Evolutionary conservation across 2,797 vertebrate species (phyloP), one percentile per base, ranked within the genome.

Genomic region (Pseudomugil gertrudae): DNA sequence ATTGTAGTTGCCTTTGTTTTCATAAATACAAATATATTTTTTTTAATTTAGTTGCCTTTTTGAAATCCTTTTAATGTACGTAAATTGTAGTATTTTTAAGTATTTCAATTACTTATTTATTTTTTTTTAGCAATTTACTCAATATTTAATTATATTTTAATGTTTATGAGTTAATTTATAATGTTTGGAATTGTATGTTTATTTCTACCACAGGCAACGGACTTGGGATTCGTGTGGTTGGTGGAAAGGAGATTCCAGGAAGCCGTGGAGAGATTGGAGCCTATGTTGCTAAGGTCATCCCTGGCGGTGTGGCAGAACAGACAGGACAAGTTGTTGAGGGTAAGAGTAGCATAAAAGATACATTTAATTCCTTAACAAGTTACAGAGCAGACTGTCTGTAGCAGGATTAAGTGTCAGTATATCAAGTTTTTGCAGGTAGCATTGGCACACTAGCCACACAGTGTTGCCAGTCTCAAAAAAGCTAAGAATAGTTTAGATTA

Each of bases 171-270:
- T 5, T 58, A 14, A 30, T 27, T 17, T 62, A 65, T 21, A 10
- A 81, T 23, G 72, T 74, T 26, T 32, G 24, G 29, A 70, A 69
- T 64, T 56, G 2, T 56, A 3, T 80, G 15, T 74, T 60, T 67
- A 54, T 72, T 72, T 75, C 74, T 29, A 36, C 10, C 21, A 9
- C 67, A 95, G 94, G 93, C 3, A 92, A 92, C 55, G 94, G 94
- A 57, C 91, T 99, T 66, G 98, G 98, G 66, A 96, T 99, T 62
- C 92, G 95, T 81, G 92, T 99, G 70, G 95, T 99, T 33, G 98
- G 98, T 60, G 98, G 98, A 23, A 99, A 99, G 87, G 96, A 97
- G 89, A 97, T 99, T 84, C 97, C 97, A 9, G 97, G 96, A 69
- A 92, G 93, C 78, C 87, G 90, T 33, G 95, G 96, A 81, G 96